Evolutionary conservation across 2,888 invertebrate genomes (phyloP).

Genomic region (Chrysolina americana): DNA sequence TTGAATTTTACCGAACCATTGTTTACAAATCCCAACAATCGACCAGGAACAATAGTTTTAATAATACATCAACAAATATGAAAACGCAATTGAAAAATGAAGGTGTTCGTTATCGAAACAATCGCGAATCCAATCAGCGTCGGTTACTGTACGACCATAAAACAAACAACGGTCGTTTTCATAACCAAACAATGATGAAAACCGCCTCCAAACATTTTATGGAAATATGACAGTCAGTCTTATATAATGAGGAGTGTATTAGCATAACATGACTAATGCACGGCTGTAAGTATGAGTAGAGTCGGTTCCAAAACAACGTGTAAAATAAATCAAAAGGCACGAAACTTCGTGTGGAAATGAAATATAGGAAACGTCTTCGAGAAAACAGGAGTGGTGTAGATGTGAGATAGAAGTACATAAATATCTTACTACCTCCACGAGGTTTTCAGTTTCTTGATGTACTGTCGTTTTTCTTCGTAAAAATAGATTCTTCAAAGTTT

Average conservation of each 20-base stretch:
- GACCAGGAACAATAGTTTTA: background rate
- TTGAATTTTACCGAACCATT: background rate
- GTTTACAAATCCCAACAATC: background rate
- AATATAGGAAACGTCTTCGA: background rate
- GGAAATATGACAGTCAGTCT: slow-evolving; percentile 34
- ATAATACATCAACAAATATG: background rate
- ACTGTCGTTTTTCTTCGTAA: too few relatives aligned
- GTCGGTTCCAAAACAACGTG: slow-evolving; percentile 5
- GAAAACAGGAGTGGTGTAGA: background rate
- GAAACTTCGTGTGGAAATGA: slow-evolving; percentile 1
- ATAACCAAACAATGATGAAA: slow-evolving; percentile 43
- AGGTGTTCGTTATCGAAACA: background rate
- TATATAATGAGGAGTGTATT: slow-evolving; percentile 35
- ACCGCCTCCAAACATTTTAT: slow-evolving; percentile 35
- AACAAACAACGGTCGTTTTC: slow-evolving; percentile 30
- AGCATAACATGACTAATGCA: slow-evolving; percentile 40
- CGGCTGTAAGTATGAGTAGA: slow-evolving; percentile 9
- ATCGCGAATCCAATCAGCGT: slow-evolving; percentile 14
- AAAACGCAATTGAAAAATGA: slow-evolving; percentile 2
- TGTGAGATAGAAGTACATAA: background rate
- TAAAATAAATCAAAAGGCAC: slow-evolving; percentile 17
- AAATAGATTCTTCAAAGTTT: too few relatives aligned
- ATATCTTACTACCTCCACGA: too few relatives aligned
- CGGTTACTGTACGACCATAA: slow-evolving; percentile 12
- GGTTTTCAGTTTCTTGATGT: too few relatives aligned